Conservation (phyloP, 2,888 invertebrate genomes). For the Autographa gamma region DNA sequence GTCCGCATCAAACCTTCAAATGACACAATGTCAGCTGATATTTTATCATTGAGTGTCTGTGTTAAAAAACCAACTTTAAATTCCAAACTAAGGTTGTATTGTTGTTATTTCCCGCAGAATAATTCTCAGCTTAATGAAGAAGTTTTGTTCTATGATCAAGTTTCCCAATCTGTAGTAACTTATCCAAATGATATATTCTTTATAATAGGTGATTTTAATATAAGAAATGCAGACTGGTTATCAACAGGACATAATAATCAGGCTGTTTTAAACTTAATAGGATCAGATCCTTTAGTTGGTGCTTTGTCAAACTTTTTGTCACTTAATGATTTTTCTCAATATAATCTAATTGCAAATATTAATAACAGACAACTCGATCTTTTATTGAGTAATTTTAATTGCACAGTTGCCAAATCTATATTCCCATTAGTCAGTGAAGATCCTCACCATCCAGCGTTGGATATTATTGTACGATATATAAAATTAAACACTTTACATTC, state of each 20-base stretch:
- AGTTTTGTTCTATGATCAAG: slow-evolving; percentile 6
- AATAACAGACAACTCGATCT: too few species aligned
- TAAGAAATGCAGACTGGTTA: slow-evolving; percentile 11
- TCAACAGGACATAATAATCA: background rate
- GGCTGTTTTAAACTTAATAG: background rate
- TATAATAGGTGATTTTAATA: slow-evolving; percentile 13
- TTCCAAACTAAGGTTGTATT: slow-evolving; percentile 5
- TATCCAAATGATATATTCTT: slow-evolving; percentile 7
- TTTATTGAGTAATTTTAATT: too few species aligned
- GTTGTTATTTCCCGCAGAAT: slow-evolving; percentile 12
- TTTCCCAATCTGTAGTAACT: background rate
- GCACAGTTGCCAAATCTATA: background rate
- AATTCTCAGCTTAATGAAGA: slow-evolving; percentile 4
- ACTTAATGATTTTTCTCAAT: background rate
- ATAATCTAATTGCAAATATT: too few species aligned
- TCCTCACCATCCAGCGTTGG: too few species aligned
- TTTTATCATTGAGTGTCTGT: slow-evolving; percentile 5
- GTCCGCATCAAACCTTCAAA: slow-evolving; percentile 8
- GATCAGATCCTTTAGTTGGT: background rate
- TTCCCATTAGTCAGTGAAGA: background rate
- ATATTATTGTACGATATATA: background rate
- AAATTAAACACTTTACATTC: slow-evolving; percentile 7
- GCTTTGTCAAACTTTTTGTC: slow-evolving; percentile 11
- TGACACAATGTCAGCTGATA: slow-evolving; percentile 6
- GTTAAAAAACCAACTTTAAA: background rate